Evolutionary conservation across 2,888 invertebrate species (phyloP), one percentile per base, ranked within the genome.

Genomic region (Sminthurides aquaticus): DNA sequence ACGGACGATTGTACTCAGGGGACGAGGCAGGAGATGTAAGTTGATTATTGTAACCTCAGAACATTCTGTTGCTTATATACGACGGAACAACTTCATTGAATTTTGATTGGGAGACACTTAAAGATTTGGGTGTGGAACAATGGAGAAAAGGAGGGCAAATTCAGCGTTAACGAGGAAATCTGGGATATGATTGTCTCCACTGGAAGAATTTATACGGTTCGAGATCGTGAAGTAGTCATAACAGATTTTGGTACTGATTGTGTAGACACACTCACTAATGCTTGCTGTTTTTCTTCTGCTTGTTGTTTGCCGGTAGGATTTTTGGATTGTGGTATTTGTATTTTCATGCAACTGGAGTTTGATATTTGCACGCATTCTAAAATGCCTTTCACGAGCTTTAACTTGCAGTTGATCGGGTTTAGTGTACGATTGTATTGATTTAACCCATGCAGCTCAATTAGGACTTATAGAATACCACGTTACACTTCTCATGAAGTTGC

Each of bases 21-120:
- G 86, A 86, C 72, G 84, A 85, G 76, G 79, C 77, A 75, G 87
- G 86, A 62, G 81, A 82, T 76, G 86, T 86, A 80, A 52, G 52
- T 15, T 20, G 5, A 34, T 11, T 34, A 34, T 34, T 34, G 43
- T 15, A 15, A 34, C 15, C 15, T 34, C 20, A 52, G 5, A 52
- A 52, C 20, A 52, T 15, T 8, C 52, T 52, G 20, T 52, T 52
- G 18, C 20, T 52, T 52, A 5, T 28, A 34, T 34, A 29, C 56
- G 8, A 22, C 3, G 11, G 22, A 22, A 52, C n/a, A 22, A 3
- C 27, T 28, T 28, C n/a, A 27, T 28, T 54, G 61, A 61, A 60
- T 49, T 52, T 59, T 49, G 27, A 49, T 49, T 25, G 26, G 20
- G 3, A 54, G n/a, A n/a, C n/a, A n/a, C n/a, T n/a, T n/a, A n/a